Evolutionary conservation across 1,140 invertebrate species (phyloP).

Genomic region (Hetaerina americana): DNA sequence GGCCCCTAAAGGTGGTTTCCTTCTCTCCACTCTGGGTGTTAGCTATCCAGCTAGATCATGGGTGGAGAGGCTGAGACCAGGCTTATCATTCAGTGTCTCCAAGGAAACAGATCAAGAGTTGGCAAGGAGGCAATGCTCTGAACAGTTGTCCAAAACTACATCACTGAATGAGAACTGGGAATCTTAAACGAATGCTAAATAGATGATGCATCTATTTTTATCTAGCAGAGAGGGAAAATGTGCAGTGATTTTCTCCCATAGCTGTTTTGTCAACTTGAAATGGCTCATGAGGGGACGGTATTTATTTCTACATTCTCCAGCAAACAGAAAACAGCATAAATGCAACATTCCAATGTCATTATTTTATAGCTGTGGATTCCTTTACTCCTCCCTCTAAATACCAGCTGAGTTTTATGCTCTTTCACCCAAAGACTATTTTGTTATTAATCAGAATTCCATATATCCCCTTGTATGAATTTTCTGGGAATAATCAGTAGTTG

Average conservation of each 20-base stretch:
- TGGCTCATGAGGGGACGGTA: background rate
- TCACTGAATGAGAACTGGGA: background rate
- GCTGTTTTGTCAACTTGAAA: background rate
- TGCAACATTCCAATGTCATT: background rate
- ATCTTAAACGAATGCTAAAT: background rate
- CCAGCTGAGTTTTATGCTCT: too few relatives aligned
- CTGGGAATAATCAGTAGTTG: too few relatives aligned
- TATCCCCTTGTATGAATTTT: too few relatives aligned
- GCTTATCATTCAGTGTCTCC: background rate
- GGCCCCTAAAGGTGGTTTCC: background rate
- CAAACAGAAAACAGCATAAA: background rate
- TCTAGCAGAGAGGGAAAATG: too few relatives aligned
- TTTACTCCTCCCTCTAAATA: too few relatives aligned
- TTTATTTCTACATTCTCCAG: background rate
- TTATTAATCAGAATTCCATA: too few relatives aligned
- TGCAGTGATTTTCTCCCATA: background rate
- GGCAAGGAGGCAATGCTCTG: background rate
- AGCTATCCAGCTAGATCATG: background rate
- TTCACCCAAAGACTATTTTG: too few relatives aligned
- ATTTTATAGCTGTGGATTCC: too few relatives aligned
- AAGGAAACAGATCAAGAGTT: background rate
- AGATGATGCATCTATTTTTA: background rate
- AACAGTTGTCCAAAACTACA: background rate
- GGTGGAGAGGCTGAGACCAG: background rate
- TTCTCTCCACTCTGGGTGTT: background rate